These are phyloP conservation scores for Embiotoca jacksoni DNA, from an alignment of 2,113 vertebrate genomes.

Conservation along the genomic window DNA sequence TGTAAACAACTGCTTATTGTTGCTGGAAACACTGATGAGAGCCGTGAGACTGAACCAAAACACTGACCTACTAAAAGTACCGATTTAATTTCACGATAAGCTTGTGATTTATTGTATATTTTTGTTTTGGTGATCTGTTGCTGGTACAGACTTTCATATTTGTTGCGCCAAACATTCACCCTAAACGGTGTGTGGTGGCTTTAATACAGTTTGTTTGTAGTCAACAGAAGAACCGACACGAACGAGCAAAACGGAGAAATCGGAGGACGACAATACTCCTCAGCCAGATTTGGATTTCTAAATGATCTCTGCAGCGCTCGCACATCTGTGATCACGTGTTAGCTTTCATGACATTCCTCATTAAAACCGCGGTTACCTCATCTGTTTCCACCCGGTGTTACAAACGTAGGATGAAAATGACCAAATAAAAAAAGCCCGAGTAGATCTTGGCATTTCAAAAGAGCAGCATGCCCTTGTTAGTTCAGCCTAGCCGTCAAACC, in stretches of 20 bases:
- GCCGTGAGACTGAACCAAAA: too few species aligned
- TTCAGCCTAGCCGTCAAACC: constrained; percentile 33
- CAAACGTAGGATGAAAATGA: neutral
- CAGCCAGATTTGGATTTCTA: neutral
- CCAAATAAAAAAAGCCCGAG: neutral
- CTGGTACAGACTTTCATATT: too few species aligned
- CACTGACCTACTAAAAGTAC: too few species aligned
- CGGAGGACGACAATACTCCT: neutral
- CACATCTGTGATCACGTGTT: neutral
- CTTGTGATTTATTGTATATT: too few species aligned
- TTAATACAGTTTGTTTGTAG: too few species aligned
- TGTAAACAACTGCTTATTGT: too few species aligned
- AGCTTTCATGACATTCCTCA: neutral
- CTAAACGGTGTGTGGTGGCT: too few species aligned
- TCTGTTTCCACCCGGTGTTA: neutral
- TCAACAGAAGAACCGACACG: neutral
- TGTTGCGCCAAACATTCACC: too few species aligned
- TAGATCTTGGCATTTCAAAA: neutral
- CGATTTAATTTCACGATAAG: too few species aligned
- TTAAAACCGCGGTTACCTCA: neutral
- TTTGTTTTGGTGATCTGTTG: too few species aligned
- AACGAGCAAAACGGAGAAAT: neutral
- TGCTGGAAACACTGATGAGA: too few species aligned
- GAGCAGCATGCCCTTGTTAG: constrained; percentile 27
- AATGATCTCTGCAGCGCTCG: neutral